Conservation (phyloP, 2,888 invertebrate species). For the Phanerotoma sp. region DNA sequence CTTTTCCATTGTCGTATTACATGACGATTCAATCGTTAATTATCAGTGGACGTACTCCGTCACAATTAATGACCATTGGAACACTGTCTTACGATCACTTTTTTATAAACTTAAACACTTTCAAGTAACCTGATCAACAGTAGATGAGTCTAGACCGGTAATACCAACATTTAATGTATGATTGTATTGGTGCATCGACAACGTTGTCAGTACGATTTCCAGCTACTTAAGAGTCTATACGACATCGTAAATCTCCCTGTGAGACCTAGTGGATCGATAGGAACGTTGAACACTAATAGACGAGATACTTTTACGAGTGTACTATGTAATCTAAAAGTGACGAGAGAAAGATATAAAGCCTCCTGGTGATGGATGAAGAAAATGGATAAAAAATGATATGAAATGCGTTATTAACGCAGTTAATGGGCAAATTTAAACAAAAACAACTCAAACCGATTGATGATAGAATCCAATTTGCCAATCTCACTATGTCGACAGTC, state of each 20-base stretch:
- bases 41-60: slow-evolving; percentile 6
- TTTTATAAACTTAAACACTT: not conserved
- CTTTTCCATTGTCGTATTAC: slow-evolving; percentile 12
- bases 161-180: slow-evolving; percentile 2
- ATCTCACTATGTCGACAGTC: slow-evolving; percentile 7
- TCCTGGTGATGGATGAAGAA: not conserved
- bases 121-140: not conserved
- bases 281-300: slow-evolving; percentile 30
- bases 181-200: slow-evolving; percentile 2
- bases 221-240: slow-evolving; percentile 37
- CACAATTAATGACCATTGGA: slow-evolving; percentile 15
- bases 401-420: slow-evolving; percentile 24
- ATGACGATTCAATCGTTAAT: slow-evolving; percentile 20
- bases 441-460: slow-evolving; percentile 7
- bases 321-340: slow-evolving; percentile 6
- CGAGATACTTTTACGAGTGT: slow-evolving; percentile 20
- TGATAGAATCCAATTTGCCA: slow-evolving; percentile 20
- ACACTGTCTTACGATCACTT: not conserved
- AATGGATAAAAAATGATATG: not conserved
- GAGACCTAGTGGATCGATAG: slow-evolving; percentile 31
- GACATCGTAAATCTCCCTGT: slow-evolving; percentile 42
- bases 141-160: not conserved
- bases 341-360: not conserved
- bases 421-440: slow-evolving; percentile 16
- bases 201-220: slow-evolving; percentile 31